phyloP scores from a whole-genome alignment of 2,797 vertebrate species.

The Alectoris magna region DNA sequence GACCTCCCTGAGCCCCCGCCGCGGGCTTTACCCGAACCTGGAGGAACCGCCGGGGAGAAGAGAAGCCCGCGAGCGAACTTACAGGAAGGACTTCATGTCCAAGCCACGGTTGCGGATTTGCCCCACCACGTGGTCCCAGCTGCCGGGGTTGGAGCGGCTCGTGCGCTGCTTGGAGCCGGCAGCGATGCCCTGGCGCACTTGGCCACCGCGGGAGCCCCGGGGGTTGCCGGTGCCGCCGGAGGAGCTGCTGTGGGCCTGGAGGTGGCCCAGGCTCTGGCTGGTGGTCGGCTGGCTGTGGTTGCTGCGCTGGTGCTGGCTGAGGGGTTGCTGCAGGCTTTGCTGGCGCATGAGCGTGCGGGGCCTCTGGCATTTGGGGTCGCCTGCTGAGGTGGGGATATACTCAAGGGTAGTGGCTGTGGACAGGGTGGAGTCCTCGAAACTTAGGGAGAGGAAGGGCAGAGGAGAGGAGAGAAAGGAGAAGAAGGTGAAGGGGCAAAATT shows the following conservation, averaged over 20 bases:
- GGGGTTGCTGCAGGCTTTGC: constrained; percentile 98
- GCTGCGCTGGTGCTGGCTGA: constrained; percentile 93
- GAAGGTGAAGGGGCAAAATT: constrained; percentile 83
- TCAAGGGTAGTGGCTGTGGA: constrained; percentile 97
- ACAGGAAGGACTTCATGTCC: constrained; percentile 99
- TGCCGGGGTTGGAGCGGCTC: constrained; percentile 89
- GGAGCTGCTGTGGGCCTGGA: constrained; percentile 87
- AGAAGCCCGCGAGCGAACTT: constrained; percentile 80
- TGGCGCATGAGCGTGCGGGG: constrained; percentile 95
- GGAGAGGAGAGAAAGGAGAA: constrained; percentile 87
- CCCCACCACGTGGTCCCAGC: constrained; percentile 99
- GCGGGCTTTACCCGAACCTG: fast-evolving
- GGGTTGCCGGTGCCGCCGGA: constrained; percentile 72
- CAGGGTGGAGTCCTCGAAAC: constrained; percentile 92
- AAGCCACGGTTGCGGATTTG: constrained; percentile 97
- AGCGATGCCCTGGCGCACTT: constrained; percentile 80
- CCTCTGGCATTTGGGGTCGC: constrained; percentile 86
- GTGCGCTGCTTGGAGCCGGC: constrained; percentile 88
- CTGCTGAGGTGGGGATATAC: constrained; percentile 95
- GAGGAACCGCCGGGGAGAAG: neutral
- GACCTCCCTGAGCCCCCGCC: neutral
- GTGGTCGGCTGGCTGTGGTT: constrained; percentile 96
- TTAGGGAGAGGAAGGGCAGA: constrained; percentile 85
- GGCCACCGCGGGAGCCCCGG: constrained; percentile 80
- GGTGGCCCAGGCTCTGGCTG: constrained; percentile 97